These are phyloP conservation scores for Cyprinella venusta DNA, from an alignment of 2,797 vertebrate genomes.

Conservation along the genomic window DNA sequence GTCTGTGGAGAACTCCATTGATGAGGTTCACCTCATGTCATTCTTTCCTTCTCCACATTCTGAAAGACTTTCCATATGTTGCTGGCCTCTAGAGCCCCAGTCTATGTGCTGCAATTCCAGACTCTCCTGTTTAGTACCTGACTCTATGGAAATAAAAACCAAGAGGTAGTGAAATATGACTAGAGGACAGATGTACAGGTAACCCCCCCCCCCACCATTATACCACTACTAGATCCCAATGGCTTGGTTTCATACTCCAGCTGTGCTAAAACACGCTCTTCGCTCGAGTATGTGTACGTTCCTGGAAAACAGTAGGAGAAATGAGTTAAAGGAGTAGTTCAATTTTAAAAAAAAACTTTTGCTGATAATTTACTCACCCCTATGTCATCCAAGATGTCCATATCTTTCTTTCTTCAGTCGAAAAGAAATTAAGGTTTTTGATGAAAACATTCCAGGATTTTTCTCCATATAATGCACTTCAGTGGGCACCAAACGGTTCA, in stretches of 20 bases:
- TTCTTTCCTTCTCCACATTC: constrained; percentile 47
- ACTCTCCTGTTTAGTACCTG: constrained; percentile 30
- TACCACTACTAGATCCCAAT: background rate
- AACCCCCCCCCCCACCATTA: background rate
- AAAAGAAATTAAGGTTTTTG: too few species aligned
- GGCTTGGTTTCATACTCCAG: background rate
- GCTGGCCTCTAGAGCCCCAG: constrained; percentile 10
- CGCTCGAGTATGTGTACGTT: too few species aligned
- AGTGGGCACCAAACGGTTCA: too few species aligned
- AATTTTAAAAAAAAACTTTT: too few species aligned
- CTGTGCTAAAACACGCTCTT: background rate
- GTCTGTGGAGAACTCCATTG: constrained; percentile 26
- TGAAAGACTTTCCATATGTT: constrained; percentile 50
- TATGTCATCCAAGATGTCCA: too few species aligned
- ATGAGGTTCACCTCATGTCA: constrained; percentile 44
- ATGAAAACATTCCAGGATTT: too few species aligned
- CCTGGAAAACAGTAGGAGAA: background rate
- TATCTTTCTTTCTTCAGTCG: too few species aligned
- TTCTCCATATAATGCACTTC: too few species aligned
- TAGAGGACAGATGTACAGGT: constrained; percentile 1
- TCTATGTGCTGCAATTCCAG: constrained; percentile 12
- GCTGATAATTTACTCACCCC: too few species aligned
- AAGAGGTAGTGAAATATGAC: background rate
- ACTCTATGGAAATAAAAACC: constrained; percentile 15
- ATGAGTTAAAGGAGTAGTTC: too few species aligned